Percentiles rank a stretch among this genome's conserved stretches.
Conservation (phyloP, 2,797 vertebrate genomes). For the Gorsachius magnificus region DNA sequence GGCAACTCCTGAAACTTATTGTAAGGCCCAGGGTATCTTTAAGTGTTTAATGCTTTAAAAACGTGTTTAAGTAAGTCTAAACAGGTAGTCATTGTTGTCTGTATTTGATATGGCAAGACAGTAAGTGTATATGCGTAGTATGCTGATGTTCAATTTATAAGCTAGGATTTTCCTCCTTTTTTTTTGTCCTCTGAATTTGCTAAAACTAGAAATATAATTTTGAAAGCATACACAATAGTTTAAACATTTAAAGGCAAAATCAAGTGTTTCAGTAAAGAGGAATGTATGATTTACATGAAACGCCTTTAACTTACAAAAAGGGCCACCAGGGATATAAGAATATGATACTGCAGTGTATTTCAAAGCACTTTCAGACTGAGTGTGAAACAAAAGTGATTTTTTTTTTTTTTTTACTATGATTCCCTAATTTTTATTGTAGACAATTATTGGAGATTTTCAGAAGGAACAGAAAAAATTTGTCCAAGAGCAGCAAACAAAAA, state of each 20-base stretch:
- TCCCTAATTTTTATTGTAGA: slow-evolving; percentile 77
- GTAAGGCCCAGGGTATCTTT: not conserved
- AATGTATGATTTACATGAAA: not conserved
- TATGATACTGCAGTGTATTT: not conserved
- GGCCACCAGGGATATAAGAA: not conserved
- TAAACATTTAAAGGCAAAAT: not conserved
- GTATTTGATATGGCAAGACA: not conserved
- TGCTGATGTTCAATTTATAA: not conserved
- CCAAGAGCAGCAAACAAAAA: slow-evolving; percentile 90
- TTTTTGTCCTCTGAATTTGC: not conserved
- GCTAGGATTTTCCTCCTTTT: not conserved
- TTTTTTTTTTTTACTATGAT: not conserved
- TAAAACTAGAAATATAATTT: not conserved
- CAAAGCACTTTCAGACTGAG: not conserved
- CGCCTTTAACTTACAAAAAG: not conserved
- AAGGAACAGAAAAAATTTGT: slow-evolving; percentile 98
- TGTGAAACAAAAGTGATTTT: not conserved
- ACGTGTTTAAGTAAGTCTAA: not conserved
- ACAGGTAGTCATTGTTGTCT: not conserved
- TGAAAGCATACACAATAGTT: not conserved
- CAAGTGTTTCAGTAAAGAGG: not conserved
- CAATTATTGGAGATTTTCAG: slow-evolving; percentile 96
- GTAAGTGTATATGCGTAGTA: not conserved
- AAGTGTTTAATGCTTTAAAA: not conserved
- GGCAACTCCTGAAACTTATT: not conserved